Evolutionary conservation across 2,797 vertebrate genomes (phyloP), one percentile per base, ranked within the genome.

Genomic region (Gymnothorax javanicus): DNA sequence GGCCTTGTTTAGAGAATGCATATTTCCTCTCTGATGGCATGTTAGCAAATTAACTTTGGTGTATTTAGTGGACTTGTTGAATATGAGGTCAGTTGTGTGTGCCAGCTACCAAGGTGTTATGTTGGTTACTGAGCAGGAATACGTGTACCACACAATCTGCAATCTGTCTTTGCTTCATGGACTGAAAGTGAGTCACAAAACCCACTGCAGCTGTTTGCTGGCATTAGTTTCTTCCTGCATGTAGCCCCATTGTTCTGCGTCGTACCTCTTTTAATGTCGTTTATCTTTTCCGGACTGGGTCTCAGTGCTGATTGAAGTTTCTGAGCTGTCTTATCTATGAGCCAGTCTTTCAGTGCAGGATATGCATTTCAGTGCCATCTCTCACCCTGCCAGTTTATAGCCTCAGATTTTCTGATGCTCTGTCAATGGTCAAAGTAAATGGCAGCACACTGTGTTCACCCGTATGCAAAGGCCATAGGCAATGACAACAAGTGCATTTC

Each of bases 161-260:
- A 4, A 20, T 23, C 56, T 23, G 17, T 81, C 50, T 81, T 81
- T 81, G 50, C 50, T 81, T 56, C 13, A 23, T 20, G 52, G 52
- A 56, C 56, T 4, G 20, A 81, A 8, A 81, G 77, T 81, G 52
- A 81, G 77, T 56, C 77, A 81, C 52, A 81, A 56, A 81, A n/a
- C 52, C 50, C 17, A 56, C 50, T 23, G 20, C 52, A 81, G 33
- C 17, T 79, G 43, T 79, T 79, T 52, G 50, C 43, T 6, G 50
- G n/a, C 56, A 52, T 81, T 17, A 81, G 20, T 23, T 56, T 81
- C 52, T 56, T 81, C 77, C 77, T 81, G 77, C 50, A 81, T 23
- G 15, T 11, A 7, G 50, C 71, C 52, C 77, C 23, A n/a, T 8
- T 81, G 52, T 23, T 81, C 23, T 81, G 50, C 56, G 25, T 81